Percentiles rank a stretch among this genome's conserved stretches.
Evolutionary conservation across 2,888 invertebrate species (phyloP).

Genomic region (Drosophila kanekoi): DNA sequence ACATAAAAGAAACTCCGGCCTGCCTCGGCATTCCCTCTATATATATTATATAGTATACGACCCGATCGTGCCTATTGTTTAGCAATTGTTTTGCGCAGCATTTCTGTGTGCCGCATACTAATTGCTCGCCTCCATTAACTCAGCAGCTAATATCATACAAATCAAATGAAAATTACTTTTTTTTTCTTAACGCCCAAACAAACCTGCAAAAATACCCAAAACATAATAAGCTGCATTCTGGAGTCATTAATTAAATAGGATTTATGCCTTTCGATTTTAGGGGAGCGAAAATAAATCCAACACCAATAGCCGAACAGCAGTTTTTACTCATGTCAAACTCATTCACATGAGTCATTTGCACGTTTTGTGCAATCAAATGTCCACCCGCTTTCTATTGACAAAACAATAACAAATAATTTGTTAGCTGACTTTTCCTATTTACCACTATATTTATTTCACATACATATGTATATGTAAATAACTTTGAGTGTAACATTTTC

Average conservation of each 20-base stretch:
- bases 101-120: conserved; percentile 67
- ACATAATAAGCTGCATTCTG: conserved; percentile 45
- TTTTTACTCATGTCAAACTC: conserved; percentile 12
- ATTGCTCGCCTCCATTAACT: conserved; percentile 41
- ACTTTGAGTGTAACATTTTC: conserved; percentile 24
- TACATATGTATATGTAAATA: too few relatives aligned
- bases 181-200: conserved; percentile 27
- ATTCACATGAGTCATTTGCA: conserved; percentile 35
- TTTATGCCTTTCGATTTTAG: conserved; percentile 54
- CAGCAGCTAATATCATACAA: conserved; percentile 43
- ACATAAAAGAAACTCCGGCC: conserved; percentile 65
- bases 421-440: conserved; percentile 35
- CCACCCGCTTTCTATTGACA: conserved; percentile 62
- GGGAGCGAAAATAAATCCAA: conserved; percentile 7
- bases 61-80: conserved; percentile 75
- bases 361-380: conserved; percentile 36
- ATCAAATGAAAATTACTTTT: conserved; percentile 58
- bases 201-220: conserved; percentile 46
- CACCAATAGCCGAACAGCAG: conserved; percentile 14
- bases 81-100: conserved; percentile 68
- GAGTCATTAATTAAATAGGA: conserved; percentile 59
- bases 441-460: background rate
- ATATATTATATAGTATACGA: conserved; percentile 40
- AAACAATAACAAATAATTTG: conserved; percentile 23
- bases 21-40: conserved; percentile 20